Base-by-base conservation (phyloP, 2,113 vertebrate species). In the Desmodus rotundus region DNA sequence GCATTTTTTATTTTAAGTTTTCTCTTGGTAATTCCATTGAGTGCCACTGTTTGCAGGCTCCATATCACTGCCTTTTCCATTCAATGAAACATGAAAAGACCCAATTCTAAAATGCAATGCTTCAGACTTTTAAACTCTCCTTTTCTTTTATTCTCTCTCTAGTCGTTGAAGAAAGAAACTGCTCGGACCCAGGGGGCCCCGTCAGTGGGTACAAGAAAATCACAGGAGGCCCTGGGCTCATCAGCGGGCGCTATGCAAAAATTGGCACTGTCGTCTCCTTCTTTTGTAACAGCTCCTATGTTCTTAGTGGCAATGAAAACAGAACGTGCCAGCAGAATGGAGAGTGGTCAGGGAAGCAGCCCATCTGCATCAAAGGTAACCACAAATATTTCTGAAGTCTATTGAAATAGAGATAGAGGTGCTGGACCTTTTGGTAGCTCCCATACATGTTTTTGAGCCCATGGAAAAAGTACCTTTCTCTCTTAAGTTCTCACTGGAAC, bases 361-460 rank as follows among this genome's bases (percentile, higher is more conserved):
- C 99, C 56, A 97, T 99, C 94, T 99, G 99, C 98, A 99, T 98
- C 92, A 99, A 99, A 99, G 99, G 99, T 99, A 98, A 85, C 56
- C 95, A 67, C 1, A 14, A 20, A 36, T 68, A 72, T 89, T 67
- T 47, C 52, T 43, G 28, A 52, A 87, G 77, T 31, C 92, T 54
- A n/a, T 10, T 31, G 82, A 94, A 43, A 7, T 9, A 65, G 50
- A 68, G 50, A 41, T 94, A 9, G 58, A 33, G 19, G 80, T 73
- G 41, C 17, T 92, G 16, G 24, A 10, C 72, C 50, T 68, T 68
- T 43, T 31, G 74, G 24, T n/a, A 22, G 26, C 28, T 73, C 38
- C 38, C 13, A 31, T 67, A 41, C 15, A 12, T 50, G 72, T 45
- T 52, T 95, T 45, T 61, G 68, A 83, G n/a, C 33, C 24, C 41